Percentiles rank a stretch among this genome's conserved stretches.
Conservation (phyloP, 2,113 vertebrate genomes). For the Triplophysa tibetana region DNA sequence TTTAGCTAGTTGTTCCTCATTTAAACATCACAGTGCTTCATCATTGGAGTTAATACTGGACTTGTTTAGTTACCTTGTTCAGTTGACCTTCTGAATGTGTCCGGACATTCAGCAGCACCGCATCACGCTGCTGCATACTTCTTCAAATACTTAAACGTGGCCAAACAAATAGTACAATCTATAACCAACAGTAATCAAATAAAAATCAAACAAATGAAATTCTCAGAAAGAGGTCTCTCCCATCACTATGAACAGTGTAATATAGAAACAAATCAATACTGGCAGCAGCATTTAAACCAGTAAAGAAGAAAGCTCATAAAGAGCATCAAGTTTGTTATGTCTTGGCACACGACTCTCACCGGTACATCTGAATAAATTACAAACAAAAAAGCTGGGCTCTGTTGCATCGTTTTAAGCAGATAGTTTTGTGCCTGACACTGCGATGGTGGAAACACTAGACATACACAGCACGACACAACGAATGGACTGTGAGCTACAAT, state of each 20-base stretch:
- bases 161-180: conserved; percentile 8
- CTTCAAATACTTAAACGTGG: conserved; percentile 25
- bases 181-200: neutral
- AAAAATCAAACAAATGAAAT: neutral
- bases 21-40: conserved; percentile 27
- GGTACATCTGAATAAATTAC: conserved; percentile 1
- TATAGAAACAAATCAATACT: neutral
- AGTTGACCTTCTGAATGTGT: conserved; percentile 4
- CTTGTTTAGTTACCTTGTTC: conserved; percentile 15
- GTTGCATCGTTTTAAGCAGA: conserved; percentile 35
- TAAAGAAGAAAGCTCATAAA: neutral
- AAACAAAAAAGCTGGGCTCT: neutral
- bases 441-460: conserved; percentile 35
- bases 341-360: conserved; percentile 7
- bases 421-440: conserved; percentile 58
- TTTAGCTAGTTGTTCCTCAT: conserved; percentile 8
- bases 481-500: conserved; percentile 49
- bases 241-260: conserved; percentile 7
- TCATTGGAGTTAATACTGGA: conserved; percentile 21
- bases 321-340: neutral
- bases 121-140: conserved; percentile 27
- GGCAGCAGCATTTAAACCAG: conserved; percentile 9
- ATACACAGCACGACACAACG: conserved; percentile 50
- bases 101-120: conserved; percentile 17
- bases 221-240: conserved; percentile 6